Evolutionary conservation across 37 sponge, comb jelly and placozoan species (phyloP).

Genomic region (Crambe crambe): DNA sequence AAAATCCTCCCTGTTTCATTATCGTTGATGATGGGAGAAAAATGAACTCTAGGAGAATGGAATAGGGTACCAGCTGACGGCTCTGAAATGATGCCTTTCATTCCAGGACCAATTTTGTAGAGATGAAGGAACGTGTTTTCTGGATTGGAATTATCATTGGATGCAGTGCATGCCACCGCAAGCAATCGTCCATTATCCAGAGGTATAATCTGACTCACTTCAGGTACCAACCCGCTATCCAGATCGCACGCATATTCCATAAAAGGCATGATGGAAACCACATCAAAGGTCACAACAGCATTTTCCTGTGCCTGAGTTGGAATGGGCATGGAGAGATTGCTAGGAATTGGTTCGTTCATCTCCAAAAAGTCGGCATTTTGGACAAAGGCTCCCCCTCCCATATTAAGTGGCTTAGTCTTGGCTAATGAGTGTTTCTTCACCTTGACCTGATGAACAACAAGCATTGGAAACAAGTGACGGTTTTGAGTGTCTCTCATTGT

Average conservation of each 20-base stretch:
- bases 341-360: background rate
- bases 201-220: constrained; percentile 22
- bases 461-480: background rate
- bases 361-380: background rate
- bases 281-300: background rate
- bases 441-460: background rate
- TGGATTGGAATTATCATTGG: background rate
- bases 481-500: background rate
- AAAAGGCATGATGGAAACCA: constrained; percentile 6
- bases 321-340: background rate
- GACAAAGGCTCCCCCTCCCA: background rate
- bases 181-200: constrained; percentile 25
- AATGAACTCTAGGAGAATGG: background rate
- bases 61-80: background rate
- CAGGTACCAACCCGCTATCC: background rate
- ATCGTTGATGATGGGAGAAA: background rate
- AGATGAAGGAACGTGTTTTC: background rate
- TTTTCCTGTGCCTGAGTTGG: background rate
- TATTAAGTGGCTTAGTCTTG: background rate
- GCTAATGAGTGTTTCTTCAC: background rate
- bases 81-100: background rate
- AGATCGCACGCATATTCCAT: background rate
- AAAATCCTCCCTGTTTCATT: constrained; percentile 4
- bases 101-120: background rate
- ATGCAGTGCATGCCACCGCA: constrained; percentile 3